Percentiles rank a stretch among this genome's conserved stretches.
These are phyloP conservation scores for Mus caroli DNA, from an alignment of 2,797 vertebrate species.

Conservation along the genomic window DNA sequence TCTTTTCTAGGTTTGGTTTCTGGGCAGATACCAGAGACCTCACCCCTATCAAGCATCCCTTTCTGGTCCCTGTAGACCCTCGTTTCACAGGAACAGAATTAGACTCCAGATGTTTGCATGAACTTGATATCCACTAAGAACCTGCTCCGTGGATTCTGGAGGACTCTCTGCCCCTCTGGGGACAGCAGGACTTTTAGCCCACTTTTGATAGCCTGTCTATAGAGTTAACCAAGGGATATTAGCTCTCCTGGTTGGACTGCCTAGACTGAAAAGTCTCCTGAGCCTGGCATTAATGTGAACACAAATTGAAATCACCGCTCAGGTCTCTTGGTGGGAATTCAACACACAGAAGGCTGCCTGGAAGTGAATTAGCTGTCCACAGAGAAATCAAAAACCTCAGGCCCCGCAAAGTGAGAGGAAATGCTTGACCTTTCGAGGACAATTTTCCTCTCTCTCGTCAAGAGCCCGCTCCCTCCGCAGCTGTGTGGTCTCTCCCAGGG, in stretches of 20 bases:
- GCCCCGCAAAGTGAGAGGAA: slow-evolving; percentile 72
- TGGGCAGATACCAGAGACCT: rapidly evolving
- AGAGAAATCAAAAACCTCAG: slow-evolving; percentile 76
- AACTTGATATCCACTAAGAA: neutral
- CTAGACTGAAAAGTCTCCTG: slow-evolving; percentile 20
- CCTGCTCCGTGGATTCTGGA: neutral
- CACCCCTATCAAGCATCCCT: neutral
- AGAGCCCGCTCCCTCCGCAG: neutral
- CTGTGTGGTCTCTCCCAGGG: neutral
- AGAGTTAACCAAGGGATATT: neutral
- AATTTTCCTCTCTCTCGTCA: neutral
- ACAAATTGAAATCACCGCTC: slow-evolving; percentile 5
- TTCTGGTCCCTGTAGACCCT: neutral
- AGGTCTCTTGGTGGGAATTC: slow-evolving; percentile 40
- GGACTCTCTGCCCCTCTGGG: neutral
- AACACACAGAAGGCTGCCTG: slow-evolving; percentile 15
- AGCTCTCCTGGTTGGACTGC: slow-evolving; percentile 8
- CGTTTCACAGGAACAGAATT: neutral
- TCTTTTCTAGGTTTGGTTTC: neutral
- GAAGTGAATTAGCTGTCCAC: slow-evolving; percentile 63
- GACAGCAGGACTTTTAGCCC: neutral
- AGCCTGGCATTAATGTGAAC: slow-evolving; percentile 54
- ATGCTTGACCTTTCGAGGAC: slow-evolving; percentile 69
- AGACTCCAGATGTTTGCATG: neutral
- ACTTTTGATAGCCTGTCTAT: neutral